Evolutionary conservation across 2,113 vertebrate species (phyloP).

Genomic region (Mohoua ochrocephala): DNA sequence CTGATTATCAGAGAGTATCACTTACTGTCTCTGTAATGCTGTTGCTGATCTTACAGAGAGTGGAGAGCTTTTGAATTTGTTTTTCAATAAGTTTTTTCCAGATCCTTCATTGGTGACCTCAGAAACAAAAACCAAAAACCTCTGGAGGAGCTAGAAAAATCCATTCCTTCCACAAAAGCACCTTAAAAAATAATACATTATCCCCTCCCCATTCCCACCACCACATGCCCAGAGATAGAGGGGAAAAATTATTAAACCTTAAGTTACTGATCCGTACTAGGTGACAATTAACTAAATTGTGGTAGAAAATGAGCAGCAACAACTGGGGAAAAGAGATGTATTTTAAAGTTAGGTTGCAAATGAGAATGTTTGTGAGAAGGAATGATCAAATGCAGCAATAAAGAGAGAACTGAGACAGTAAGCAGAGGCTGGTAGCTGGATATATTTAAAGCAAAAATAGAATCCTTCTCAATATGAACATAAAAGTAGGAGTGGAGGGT

Average conservation of each 20-base stretch:
- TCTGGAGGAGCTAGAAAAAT: background rate
- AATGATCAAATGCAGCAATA: background rate
- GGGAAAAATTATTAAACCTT: background rate
- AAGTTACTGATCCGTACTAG: background rate
- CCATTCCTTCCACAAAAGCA: background rate
- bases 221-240: background rate
- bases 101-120: background rate
- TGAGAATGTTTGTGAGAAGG: background rate
- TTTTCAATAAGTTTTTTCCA: background rate
- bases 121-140: background rate
- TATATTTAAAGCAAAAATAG: constrained; percentile 22
- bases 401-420: background rate
- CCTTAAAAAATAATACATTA: background rate
- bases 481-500: constrained; percentile 1
- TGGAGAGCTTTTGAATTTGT: background rate
- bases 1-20: background rate
- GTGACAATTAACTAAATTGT: background rate
- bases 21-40: background rate
- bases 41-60: background rate
- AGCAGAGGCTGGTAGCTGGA: background rate
- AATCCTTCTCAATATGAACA: constrained; percentile 7
- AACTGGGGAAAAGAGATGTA: background rate
- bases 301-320: background rate
- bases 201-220: background rate
- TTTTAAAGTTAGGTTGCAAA: background rate